Evolutionary conservation across 2,113 vertebrate species (phyloP), one percentile per base, ranked within the genome.

Genomic region (Trichomycterus rosablanca): DNA sequence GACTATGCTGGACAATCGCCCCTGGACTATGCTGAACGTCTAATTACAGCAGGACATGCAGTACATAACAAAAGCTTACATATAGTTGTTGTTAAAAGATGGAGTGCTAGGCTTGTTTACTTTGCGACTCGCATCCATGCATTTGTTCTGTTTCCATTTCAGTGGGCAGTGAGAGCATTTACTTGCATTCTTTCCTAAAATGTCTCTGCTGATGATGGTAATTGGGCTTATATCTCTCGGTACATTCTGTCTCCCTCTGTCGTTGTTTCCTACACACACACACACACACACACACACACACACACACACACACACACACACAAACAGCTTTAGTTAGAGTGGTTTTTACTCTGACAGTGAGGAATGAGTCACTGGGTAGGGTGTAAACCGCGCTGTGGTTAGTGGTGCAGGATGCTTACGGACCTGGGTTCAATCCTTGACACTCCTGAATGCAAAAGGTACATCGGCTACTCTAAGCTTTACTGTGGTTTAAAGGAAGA

Each of bases 271-370:
- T 43, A 28, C n/a, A 53, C 20, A 24, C 54, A 62, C 51, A 42
- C 23, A 40, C 42, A 52, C 22, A 35, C 16, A 54, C 28, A 61
- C 26, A 52, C 16, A 19, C 53, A 61, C 50, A 40, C 28, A 39
- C 40, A 50, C 20, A 34, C 15, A 53, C 26, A 61, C 35, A 28
- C n/a, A n/a, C n/a, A n/a, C n/a, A n/a, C n/a, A n/a, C n/a, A n/a
- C n/a, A n/a, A n/a, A n/a, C n/a, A 59, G 58, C 43, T 40, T 30
- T 23, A 54, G 42, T 45, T 55, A n/a, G 32, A 26, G 46, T 30
- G 28, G 48, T 65, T 56, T 54, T 65, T 28, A 20, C 54, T 70
- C 3, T 67, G 48, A 76, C 72, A 72, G 68, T 72, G 68, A 75
- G 26, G 32, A 35, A 35, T 7, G 7, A 52, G 52, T 44, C 40